A percentile compares a stretch with the other conserved stretches of the same genome.
phyloP scores from a whole-genome alignment of 2,888 invertebrate genomes.

The Nipponacmea schrenckii region DNA sequence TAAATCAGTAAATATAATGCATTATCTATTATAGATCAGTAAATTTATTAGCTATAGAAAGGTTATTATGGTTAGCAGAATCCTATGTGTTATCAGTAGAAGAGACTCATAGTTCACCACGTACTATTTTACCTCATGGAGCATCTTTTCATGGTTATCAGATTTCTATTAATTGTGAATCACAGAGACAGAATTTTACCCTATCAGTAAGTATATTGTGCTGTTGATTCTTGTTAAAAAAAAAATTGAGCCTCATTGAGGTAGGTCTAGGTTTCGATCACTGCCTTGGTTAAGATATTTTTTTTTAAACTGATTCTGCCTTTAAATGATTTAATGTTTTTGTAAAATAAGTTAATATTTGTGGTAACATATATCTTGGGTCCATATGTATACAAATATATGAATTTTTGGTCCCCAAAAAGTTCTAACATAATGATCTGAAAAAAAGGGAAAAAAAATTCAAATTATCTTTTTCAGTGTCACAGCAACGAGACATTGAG shows the following conservation, averaged over 20 bases:
- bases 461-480: constrained; percentile 44
- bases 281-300: too few species aligned
- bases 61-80: constrained; percentile 69
- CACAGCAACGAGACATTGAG: constrained; percentile 69
- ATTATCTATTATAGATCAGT: constrained; percentile 50
- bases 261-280: too few species aligned
- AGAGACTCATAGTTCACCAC: constrained; percentile 65
- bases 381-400: too few species aligned
- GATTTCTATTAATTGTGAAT: constrained; percentile 65
- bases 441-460: too few species aligned
- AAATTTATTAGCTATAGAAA: constrained; percentile 67
- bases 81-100: constrained; percentile 69
- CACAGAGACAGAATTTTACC: constrained; percentile 65
- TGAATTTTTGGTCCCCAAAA: too few species aligned
- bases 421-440: too few species aligned
- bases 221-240: neutral
- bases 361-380: too few species aligned
- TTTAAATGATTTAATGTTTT: too few species aligned
- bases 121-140: constrained; percentile 70
- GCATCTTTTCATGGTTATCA: constrained; percentile 69
- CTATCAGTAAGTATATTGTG: constrained; percentile 56
- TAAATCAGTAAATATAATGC: neutral
- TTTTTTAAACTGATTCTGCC: too few species aligned
- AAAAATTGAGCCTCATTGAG: too few species aligned
- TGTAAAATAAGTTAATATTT: too few species aligned